phyloP scores from a whole-genome alignment of 2,888 invertebrate genomes.

The Papilio elwesi region DNA sequence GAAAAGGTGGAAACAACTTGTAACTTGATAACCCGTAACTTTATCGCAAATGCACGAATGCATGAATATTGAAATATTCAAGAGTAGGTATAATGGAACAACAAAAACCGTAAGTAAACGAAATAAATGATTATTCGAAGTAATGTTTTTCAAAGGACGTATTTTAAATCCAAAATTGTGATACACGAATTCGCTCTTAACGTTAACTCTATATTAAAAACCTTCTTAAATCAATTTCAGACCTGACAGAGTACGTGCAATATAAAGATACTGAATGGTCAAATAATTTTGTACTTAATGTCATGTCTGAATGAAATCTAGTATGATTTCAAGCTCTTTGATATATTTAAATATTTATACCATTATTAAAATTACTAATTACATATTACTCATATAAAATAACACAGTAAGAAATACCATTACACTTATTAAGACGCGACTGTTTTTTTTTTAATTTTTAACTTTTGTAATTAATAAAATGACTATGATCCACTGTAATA shows the following conservation, averaged over 20 bases:
- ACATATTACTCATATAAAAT: constrained; percentile 8
- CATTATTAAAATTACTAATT: constrained; percentile 10
- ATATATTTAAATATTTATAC: neutral
- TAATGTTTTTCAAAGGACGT: neutral
- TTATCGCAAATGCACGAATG: no score
- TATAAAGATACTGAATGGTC: neutral
- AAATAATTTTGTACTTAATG: neutral
- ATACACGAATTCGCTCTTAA: constrained; percentile 4
- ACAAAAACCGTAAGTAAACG: no score
- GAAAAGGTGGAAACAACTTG: no score
- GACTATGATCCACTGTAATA: constrained; percentile 1
- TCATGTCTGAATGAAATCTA: constrained; percentile 4
- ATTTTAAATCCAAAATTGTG: neutral
- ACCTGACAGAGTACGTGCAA: neutral
- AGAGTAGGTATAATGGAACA: no score
- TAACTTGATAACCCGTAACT: no score
- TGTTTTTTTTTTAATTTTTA: neutral
- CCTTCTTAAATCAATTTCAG: neutral
- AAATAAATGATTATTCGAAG: neutral
- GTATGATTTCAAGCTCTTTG: constrained; percentile 13
- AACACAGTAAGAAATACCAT: neutral
- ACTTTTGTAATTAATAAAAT: neutral
- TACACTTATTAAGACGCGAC: neutral
- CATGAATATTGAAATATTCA: no score
- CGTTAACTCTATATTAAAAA: neutral